Evolutionary conservation across 2,888 invertebrate species (phyloP).

Genomic region (Lomographa bimaculata): DNA sequence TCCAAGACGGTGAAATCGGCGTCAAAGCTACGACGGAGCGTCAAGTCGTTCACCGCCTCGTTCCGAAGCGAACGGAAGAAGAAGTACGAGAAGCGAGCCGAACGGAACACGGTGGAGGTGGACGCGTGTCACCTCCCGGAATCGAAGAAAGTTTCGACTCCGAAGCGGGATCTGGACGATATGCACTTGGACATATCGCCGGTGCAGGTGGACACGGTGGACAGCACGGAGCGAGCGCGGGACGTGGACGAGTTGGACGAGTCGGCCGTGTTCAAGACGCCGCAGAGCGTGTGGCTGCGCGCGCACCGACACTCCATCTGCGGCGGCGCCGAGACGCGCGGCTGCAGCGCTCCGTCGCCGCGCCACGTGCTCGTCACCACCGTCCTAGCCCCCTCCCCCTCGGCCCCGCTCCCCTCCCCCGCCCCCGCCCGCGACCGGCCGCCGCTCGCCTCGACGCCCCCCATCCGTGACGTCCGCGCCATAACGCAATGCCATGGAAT

Average conservation of each 20-base stretch:
- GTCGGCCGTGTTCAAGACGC: constrained; percentile 71
- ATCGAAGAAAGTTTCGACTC: constrained; percentile 65
- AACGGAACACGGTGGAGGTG: constrained; percentile 71
- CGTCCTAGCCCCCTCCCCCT: constrained; percentile 33
- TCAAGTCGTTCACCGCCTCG: constrained; percentile 80
- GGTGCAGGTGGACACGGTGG: constrained; percentile 75
- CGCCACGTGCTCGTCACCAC: constrained; percentile 36
- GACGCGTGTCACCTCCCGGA: constrained; percentile 65
- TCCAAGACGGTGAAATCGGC: constrained; percentile 78
- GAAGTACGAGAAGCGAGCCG: constrained; percentile 73
- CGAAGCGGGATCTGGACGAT: constrained; percentile 61
- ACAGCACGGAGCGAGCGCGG: constrained; percentile 55
- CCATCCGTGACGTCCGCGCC: constrained; percentile 75
- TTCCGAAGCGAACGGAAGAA: constrained; percentile 79
- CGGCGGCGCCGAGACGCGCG: constrained; percentile 50
- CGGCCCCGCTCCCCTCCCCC: constrained; percentile 41
- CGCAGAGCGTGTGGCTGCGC: constrained; percentile 66
- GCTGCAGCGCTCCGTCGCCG: constrained; percentile 36
- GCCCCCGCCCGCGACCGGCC: constrained; percentile 61
- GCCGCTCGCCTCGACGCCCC: constrained; percentile 68
- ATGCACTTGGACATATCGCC: constrained; percentile 74
- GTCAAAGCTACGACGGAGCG: constrained; percentile 73
- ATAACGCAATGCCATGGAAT: constrained; percentile 81
- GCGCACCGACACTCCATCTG: constrained; percentile 68
- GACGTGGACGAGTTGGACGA: constrained; percentile 70